Base-by-base conservation (phyloP, 2,113 vertebrate genomes). In the Pteruthius melanotis region DNA sequence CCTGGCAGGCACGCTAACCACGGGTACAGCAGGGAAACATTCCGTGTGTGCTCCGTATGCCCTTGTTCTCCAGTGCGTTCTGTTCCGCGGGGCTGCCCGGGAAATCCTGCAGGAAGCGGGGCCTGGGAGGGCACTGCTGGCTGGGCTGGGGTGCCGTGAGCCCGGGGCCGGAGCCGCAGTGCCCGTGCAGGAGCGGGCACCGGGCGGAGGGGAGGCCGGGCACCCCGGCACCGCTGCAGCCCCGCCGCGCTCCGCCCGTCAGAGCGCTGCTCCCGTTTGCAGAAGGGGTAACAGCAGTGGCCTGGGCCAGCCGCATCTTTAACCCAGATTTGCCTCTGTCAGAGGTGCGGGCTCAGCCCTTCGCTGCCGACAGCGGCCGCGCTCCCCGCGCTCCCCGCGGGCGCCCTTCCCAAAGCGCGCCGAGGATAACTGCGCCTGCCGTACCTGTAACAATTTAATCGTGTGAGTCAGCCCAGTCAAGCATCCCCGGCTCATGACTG, bases 401-500 rank as follows among this genome's bases (percentile, higher is more conserved):
- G 98, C 98, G 20, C 83, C 83, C 93, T 96, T 97, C 98, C 98
- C 98, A 91, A 98, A 98, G 98, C 98, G 56, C 80, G 64, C 90
- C 82, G 97, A 94, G 97, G 98, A 97, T 99, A 98, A 98, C 98
- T 98, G 98, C 94, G 20, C 98, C 98, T 96, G 98, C 98, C 98
- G 97, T 98, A 99, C 99, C 99, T 99, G 99, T 98, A 99, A 99
- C 98, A 98, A 99, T 99, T 99, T 99, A 99, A 99, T 99, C 99
- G 98, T 98, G 98, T 97, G 96, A 99, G 99, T 99, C 99, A 99
- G 99, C 99, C 98, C 99, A 99, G 98, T 98, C 98, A 98, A 99
- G 99, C 99, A 98, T 99, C 98, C 98, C 98, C 87, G 49, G 97
- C 98, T 98, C 98, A 98, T 99, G 99, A 98, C 99, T 99, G 98